Conservation (phyloP, 2,797 vertebrate genomes). For the Sebastes kiyomatsui region DNA sequence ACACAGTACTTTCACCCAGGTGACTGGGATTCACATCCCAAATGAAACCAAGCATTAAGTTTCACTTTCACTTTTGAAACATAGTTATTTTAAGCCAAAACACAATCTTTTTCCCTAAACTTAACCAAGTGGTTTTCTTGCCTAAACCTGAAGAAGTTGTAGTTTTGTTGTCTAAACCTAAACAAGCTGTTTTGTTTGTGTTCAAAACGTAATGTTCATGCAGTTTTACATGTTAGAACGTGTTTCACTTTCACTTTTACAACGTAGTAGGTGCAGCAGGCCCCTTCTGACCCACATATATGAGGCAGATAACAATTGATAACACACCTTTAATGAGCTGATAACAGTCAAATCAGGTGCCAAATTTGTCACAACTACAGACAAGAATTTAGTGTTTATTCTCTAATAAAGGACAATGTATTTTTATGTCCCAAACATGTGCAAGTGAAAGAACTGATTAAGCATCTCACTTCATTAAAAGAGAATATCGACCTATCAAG, state of each 20-base stretch:
- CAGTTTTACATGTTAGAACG: neutral
- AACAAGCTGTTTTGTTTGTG: neutral
- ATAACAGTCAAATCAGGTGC: neutral
- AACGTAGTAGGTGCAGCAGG: neutral
- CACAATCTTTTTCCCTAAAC: neutral
- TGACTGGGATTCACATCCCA: no score
- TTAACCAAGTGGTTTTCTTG: neutral
- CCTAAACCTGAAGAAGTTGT: neutral
- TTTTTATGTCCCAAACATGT: slow-evolving; percentile 16
- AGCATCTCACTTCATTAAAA: slow-evolving; percentile 3
- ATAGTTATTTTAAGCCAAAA: no score
- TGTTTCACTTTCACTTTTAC: neutral
- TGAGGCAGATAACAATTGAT: neutral
- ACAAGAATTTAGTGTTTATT: slow-evolving; percentile 6
- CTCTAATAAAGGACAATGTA: slow-evolving; percentile 32
- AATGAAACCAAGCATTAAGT: neutral
- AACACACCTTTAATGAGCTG: neutral
- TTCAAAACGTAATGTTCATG: neutral
- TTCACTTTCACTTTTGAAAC: neutral
- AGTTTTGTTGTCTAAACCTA: neutral
- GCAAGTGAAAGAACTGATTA: slow-evolving; percentile 12
- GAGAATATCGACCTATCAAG: slow-evolving; percentile 44
- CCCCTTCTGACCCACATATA: neutral
- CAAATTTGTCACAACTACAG: neutral
- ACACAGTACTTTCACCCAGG: neutral